phyloP scores from a whole-genome alignment of 1,140 invertebrate species.

The Prorops nasuta region DNA sequence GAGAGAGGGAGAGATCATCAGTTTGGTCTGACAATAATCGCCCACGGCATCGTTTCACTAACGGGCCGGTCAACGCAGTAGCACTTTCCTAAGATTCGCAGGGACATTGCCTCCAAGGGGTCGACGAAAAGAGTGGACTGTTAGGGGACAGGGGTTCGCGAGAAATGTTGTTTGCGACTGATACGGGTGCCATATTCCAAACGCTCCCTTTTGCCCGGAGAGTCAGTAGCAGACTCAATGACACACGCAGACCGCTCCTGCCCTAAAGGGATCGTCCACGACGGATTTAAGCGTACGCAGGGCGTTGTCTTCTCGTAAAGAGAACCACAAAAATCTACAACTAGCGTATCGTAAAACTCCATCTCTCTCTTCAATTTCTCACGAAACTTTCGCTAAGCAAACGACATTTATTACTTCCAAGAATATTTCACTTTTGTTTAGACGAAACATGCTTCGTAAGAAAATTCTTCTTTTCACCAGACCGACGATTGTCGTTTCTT shows the following conservation, averaged over 20 bases:
- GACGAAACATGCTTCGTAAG: too few species aligned
- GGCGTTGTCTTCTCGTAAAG: constrained; percentile 17
- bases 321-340: too few species aligned
- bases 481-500: too few species aligned
- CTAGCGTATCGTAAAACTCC: too few species aligned
- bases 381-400: too few species aligned
- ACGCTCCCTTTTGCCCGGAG: constrained; percentile 6
- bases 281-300: constrained; percentile 35
- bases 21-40: constrained; percentile 26
- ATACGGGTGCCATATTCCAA: constrained; percentile 46
- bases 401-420: too few species aligned
- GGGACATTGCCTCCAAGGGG: constrained; percentile 25
- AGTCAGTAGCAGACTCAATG: constrained; percentile 13
- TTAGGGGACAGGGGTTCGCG: too few species aligned
- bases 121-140: constrained; percentile 1
- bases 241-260: constrained; percentile 4
- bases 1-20: constrained; percentile 10
- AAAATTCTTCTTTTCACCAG: too few species aligned
- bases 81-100: constrained; percentile 17
- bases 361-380: too few species aligned
- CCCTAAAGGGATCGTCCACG: constrained; percentile 17
- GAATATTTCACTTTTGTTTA: too few species aligned
- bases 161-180: constrained; percentile 47
- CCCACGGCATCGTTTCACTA: constrained; percentile 20
- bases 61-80: constrained; percentile 11